Evolutionary conservation across 2,797 vertebrate species (phyloP).

Genomic region (Onychomys arenicola): DNA sequence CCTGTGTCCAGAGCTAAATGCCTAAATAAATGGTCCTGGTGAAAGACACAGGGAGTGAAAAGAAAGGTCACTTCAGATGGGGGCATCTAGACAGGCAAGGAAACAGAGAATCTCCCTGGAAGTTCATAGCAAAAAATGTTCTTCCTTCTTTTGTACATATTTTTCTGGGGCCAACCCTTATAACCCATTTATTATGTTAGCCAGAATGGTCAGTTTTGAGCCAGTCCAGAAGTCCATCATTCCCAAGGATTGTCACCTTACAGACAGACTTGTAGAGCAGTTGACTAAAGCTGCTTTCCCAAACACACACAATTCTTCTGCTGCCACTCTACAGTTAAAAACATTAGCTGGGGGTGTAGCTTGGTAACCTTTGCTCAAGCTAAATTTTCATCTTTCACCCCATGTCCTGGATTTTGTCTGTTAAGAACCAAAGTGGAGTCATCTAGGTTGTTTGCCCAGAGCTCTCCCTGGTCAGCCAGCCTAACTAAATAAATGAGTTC

Average conservation of each 20-base stretch:
- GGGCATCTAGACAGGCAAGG: not conserved
- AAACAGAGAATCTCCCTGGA: not conserved
- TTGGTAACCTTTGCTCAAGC: not conserved
- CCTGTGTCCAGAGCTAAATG: not conserved
- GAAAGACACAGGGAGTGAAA: not conserved
- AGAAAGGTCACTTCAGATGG: not conserved
- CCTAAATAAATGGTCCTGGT: not conserved
- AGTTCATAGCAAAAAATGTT: not conserved
- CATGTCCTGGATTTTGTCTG: not conserved
- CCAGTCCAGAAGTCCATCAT: not conserved
- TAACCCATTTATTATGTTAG: not conserved
- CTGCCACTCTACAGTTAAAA: slow-evolving; percentile 71
- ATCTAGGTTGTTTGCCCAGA: not conserved
- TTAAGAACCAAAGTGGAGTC: not conserved
- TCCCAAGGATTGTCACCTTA: not conserved
- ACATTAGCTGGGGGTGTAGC: slow-evolving; percentile 1
- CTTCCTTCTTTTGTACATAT: not conserved
- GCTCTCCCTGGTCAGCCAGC: not conserved
- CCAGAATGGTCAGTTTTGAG: not conserved
- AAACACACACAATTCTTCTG: slow-evolving; percentile 55
- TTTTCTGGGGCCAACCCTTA: not conserved
- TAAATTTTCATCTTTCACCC: not conserved
- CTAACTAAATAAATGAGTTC: not conserved
- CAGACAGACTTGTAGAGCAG: not conserved
- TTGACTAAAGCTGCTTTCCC: not conserved